These are phyloP conservation scores for Drosophila subobscura DNA, from an alignment of 1,140 invertebrate genomes.

Conservation along the genomic window DNA sequence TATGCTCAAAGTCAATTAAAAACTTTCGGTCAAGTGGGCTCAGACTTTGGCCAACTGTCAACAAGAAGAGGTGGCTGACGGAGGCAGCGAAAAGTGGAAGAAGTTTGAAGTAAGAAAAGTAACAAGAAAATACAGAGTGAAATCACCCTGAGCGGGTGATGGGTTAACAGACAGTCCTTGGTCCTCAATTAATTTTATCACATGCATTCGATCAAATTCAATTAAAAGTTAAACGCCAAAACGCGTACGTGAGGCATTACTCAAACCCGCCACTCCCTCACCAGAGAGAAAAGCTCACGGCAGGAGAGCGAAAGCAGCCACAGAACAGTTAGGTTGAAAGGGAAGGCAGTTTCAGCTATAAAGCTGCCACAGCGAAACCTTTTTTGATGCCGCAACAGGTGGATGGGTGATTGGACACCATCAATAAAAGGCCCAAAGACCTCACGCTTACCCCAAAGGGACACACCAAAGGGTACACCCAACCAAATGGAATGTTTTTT, in stretches of 20 bases:
- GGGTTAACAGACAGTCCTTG: not conserved
- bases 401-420: constrained; percentile 38
- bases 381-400: constrained; percentile 51
- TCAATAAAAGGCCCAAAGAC: constrained; percentile 67
- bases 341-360: constrained; percentile 27
- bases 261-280: constrained; percentile 23
- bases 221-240: constrained; percentile 75
- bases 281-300: not conserved
- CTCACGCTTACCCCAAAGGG: constrained; percentile 19
- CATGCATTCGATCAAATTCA: constrained; percentile 79
- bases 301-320: not conserved
- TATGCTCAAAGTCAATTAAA: constrained; percentile 72
- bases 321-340: constrained; percentile 1
- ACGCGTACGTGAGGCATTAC: constrained; percentile 70
- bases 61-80: not conserved
- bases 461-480: constrained; percentile 14
- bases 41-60: constrained; percentile 13
- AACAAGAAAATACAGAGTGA: too few species aligned
- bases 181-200: constrained; percentile 75
- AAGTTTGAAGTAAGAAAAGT: too few species aligned
- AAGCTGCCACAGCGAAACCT: too few species aligned
- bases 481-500: not conserved
- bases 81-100: too few species aligned
- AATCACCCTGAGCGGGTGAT: not conserved
- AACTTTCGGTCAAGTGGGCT: constrained; percentile 67